Conservation (phyloP, 2,113 vertebrate species). For the Glaucomys volans region DNA sequence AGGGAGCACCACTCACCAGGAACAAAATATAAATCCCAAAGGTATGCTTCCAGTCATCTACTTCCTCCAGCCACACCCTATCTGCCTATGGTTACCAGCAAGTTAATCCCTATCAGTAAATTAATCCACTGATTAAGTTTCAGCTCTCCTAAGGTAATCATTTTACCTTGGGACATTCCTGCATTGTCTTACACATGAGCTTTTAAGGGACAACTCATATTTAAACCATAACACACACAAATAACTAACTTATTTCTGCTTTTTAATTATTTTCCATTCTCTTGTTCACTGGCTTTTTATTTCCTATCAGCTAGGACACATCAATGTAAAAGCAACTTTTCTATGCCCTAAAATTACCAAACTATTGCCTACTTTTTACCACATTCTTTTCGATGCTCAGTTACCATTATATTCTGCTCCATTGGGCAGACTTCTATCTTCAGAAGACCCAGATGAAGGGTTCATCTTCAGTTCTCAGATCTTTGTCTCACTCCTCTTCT, state of each 20-base stretch:
- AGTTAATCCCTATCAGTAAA: no score
- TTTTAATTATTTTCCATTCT: constrained; percentile 13
- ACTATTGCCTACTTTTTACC: background rate
- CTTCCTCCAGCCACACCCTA: no score
- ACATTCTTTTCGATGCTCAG: background rate
- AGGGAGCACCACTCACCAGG: no score
- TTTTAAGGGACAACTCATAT: no score
- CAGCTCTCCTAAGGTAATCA: no score
- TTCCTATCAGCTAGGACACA: background rate
- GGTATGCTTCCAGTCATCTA: no score
- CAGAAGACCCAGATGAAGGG: background rate
- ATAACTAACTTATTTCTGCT: background rate
- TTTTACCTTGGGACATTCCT: no score
- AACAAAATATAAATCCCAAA: no score
- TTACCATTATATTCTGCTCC: background rate
- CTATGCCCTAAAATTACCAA: background rate
- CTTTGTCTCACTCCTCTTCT: background rate
- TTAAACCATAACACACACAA: background rate
- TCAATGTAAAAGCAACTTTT: background rate
- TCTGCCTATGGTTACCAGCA: no score
- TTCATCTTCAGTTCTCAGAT: background rate
- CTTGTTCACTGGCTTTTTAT: background rate
- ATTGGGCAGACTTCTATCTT: background rate
- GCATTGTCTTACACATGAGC: no score
- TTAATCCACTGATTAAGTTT: no score